Evolutionary conservation across 2,797 vertebrate species (phyloP), one percentile per base, ranked within the genome.

Genomic region (Clarias platycephalus): DNA sequence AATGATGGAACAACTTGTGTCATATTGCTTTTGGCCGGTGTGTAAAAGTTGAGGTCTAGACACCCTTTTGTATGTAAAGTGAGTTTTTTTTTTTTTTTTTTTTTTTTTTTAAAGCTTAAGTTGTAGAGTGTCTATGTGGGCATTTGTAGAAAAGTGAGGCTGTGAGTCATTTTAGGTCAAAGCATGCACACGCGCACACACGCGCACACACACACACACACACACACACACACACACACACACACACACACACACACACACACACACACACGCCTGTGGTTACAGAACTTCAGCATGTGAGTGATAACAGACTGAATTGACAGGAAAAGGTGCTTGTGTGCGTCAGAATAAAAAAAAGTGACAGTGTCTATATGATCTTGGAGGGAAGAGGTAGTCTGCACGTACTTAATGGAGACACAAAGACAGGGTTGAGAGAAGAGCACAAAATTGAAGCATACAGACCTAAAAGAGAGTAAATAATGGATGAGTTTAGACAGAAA

Each of bases 321-420:
- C 24, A 77, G 83, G 44, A 72, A 75, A 60, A 63, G n/a, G 31
- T 31, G 55, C 22, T 44, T 53, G n/a, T 31, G n/a, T 81, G 72
- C 12, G 9, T 20, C 74, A 78, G 63, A 70, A 81, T 64, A 64
- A 34, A 83, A 28, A 78, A 83, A 82, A 8, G 75, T 63, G 75
- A 37, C 66, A 26, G 84, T 89, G 37, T 91, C 88, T 90, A 28
- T 81, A 55, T 57, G 20, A 34, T 5, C 26, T 4, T 24, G 9
- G 81, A 71, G 57, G 28, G 16, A 26, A 62, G 8, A 84, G 89
- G 37, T 12, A 16, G 8, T 7, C 5, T 6, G 91, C 90, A 93
- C 85, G 82, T 92, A 77, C 2, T 2, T 22, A 64, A 80, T 57
- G 67, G 81, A 22, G n/a, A 31, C 10, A 63, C 28, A 13, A 34